Percentiles rank a stretch among this genome's conserved stretches.
phyloP scores from a whole-genome alignment of 2,888 invertebrate species.

The Ryuthela nishihirai region DNA sequence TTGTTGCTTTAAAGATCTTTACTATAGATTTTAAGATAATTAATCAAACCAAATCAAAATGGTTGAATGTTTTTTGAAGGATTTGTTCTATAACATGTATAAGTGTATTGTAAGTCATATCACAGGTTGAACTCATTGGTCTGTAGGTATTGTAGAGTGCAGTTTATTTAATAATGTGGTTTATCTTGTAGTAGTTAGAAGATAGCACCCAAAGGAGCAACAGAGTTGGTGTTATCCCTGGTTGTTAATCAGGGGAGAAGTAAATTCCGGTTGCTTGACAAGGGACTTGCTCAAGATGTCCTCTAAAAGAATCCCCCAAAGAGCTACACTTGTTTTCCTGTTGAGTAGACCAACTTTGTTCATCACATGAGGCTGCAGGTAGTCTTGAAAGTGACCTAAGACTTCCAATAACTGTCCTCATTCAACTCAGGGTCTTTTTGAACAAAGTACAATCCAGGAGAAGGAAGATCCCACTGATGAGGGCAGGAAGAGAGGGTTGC shows the following conservation, averaged over 20 bases:
- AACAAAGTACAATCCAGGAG: slow-evolving; percentile 37
- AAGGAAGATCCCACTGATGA: slow-evolving; percentile 5
- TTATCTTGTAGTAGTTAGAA: slow-evolving; percentile 7
- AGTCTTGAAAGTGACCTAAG: slow-evolving; percentile 14
- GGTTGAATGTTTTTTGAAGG: slow-evolving; percentile 36
- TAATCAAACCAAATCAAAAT: slow-evolving; percentile 36
- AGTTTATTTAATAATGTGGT: slow-evolving; percentile 18
- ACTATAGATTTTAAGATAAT: slow-evolving; percentile 35
- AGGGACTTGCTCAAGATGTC: slow-evolving; percentile 34
- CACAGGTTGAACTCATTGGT: slow-evolving; percentile 35
- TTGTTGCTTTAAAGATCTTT: slow-evolving; percentile 35
- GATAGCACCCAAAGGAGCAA: slow-evolving; percentile 1
- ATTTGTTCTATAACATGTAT: slow-evolving; percentile 32
- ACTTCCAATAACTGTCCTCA: slow-evolving; percentile 36
- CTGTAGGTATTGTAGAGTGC: slow-evolving; percentile 34
- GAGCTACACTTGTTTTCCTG: slow-evolving; percentile 13
- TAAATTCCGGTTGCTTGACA: slow-evolving; percentile 15
- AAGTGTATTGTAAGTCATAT: slow-evolving; percentile 39
- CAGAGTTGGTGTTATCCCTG: neutral
- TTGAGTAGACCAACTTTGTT: slow-evolving; percentile 8
- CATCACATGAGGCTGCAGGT: slow-evolving; percentile 16
- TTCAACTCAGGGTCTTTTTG: slow-evolving; percentile 40
- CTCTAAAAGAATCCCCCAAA: slow-evolving; percentile 1
- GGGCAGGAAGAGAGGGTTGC: neutral
- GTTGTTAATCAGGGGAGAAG: neutral